phyloP scores from a whole-genome alignment of 2,113 vertebrate species.

The Hucho hucho region DNA sequence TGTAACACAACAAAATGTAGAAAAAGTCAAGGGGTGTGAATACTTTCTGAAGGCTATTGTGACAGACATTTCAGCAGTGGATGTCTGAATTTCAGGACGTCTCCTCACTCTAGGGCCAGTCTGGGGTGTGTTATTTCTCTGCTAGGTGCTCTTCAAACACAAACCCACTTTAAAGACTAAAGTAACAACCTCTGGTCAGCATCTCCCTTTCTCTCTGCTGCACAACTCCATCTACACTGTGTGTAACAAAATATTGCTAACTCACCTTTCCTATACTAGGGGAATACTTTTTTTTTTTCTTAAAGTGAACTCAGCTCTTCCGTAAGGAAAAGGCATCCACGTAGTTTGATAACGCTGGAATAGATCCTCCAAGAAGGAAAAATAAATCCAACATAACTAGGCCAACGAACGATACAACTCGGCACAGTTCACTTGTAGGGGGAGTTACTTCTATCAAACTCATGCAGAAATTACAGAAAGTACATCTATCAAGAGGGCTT shows the following conservation, averaged over 20 bases:
- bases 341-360: background rate
- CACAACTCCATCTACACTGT: background rate
- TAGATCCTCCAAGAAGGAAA: background rate
- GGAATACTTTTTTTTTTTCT: background rate
- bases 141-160: constrained; percentile 10
- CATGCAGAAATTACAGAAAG: background rate
- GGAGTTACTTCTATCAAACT: background rate
- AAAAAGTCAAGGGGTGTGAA: background rate
- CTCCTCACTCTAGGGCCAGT: constrained; percentile 1
- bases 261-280: background rate
- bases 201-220: background rate
- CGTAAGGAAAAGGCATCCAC: background rate
- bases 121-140: constrained; percentile 10
- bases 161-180: constrained; percentile 5
- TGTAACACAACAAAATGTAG: too few relatives aligned
- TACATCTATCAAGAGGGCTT: background rate
- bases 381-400: background rate
- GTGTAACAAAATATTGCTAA: constrained; percentile 1
- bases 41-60: background rate
- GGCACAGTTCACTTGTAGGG: background rate
- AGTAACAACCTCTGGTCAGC: background rate
- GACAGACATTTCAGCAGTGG: background rate
- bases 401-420: background rate
- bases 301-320: background rate
- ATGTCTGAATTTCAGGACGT: background rate